phyloP scores from a whole-genome alignment of 92 coral and sea anemone genomes.

The Isaurus tuberculatus region DNA sequence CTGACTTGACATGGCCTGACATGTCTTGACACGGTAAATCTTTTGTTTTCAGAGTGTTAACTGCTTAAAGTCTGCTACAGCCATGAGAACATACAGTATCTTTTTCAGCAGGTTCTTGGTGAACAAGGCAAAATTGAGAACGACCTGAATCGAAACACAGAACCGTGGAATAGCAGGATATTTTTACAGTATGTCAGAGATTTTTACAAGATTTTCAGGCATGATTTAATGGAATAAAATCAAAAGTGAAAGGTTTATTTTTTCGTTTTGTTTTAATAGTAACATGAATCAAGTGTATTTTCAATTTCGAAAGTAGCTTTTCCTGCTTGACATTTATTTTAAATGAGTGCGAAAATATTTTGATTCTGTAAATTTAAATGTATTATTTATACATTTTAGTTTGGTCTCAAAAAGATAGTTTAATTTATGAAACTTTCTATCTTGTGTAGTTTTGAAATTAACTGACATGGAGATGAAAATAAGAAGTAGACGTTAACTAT shows the following conservation, averaged over 20 bases:
- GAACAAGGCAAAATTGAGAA: background rate
- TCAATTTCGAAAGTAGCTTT: constrained; percentile 1
- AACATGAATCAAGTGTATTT: background rate
- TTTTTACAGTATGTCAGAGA: background rate
- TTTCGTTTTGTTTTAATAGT: background rate
- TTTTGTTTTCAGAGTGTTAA: constrained; percentile 19
- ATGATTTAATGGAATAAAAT: background rate
- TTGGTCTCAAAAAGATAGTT: background rate
- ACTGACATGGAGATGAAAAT: background rate
- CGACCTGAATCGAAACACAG: background rate
- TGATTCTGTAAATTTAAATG: too few species aligned
- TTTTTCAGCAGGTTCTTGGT: background rate
- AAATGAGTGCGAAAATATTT: background rate
- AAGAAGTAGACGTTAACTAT: constrained; percentile 5
- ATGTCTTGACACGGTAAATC: constrained; percentile 22
- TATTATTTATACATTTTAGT: background rate
- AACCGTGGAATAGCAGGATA: background rate
- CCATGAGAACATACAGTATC: background rate
- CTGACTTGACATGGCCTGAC: constrained; percentile 23
- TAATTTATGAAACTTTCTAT: constrained; percentile 10
- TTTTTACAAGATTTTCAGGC: background rate
- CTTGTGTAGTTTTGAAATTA: background rate
- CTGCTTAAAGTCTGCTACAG: constrained; percentile 7
- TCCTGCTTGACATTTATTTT: background rate
- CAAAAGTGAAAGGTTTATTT: background rate